A percentile compares a stretch with the other conserved stretches of the same genome.
These are phyloP conservation scores for Heliconius erato DNA, from an alignment of 2,888 invertebrate species.

Conservation along the genomic window DNA sequence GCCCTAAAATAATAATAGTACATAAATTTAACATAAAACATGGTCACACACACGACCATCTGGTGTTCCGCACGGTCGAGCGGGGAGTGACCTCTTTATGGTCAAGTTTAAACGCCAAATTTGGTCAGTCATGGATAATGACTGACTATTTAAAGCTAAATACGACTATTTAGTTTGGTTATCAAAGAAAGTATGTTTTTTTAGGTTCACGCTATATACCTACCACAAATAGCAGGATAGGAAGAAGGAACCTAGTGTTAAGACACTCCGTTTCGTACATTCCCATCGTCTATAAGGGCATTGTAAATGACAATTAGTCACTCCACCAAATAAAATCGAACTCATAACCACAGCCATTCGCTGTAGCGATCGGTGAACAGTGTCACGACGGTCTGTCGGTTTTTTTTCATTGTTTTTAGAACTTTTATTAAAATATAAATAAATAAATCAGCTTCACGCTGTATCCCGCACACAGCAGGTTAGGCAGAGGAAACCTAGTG, in stretches of 20 bases:
- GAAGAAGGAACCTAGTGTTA: neutral
- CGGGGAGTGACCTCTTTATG: conserved; percentile 69
- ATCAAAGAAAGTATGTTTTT: neutral
- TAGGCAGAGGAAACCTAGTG: no score
- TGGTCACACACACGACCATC: conserved; percentile 56
- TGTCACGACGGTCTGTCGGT: no score
- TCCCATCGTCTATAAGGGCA: no score
- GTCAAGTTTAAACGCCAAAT: conserved; percentile 67
- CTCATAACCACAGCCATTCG: no score
- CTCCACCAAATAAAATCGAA: neutral
- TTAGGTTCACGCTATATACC: neutral
- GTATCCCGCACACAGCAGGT: no score
- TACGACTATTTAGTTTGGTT: neutral
- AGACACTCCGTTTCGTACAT: neutral
- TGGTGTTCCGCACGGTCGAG: conserved; percentile 66
- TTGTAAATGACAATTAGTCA: neutral
- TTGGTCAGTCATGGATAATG: conserved; percentile 49
- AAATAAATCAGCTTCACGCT: no score
- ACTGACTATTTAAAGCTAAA: conserved; percentile 31
- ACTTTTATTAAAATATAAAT: no score
- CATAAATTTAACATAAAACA: conserved; percentile 42
- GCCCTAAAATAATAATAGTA: conserved; percentile 33
- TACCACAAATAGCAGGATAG: neutral
- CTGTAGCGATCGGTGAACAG: no score
- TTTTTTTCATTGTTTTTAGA: no score